Percentiles rank a stretch among this genome's conserved stretches.
Conservation (phyloP, 2,113 vertebrate species). For the Paracanthobrama guichenoti region DNA sequence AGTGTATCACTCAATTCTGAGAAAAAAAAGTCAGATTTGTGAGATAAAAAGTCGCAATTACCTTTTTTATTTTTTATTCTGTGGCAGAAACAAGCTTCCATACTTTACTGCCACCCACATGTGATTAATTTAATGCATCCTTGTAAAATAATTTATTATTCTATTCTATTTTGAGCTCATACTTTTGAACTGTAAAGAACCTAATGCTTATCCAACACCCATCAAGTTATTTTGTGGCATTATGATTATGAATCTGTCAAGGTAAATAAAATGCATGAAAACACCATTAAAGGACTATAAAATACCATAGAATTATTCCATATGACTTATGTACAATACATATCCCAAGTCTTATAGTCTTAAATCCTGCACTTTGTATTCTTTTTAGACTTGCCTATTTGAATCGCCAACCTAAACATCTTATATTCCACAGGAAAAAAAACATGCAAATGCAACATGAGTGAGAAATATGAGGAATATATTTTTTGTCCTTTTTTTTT, state of each 20-base stretch:
- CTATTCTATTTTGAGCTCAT: not conserved
- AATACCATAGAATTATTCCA: not conserved
- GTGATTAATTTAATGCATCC: not conserved
- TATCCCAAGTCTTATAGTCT: not conserved
- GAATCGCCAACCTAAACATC: not conserved
- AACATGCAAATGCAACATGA: not conserved
- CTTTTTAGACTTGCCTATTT: too few species aligned
- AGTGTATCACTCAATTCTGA: too few species aligned
- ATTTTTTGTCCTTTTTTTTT: too few species aligned
- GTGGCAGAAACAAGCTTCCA: too few species aligned
- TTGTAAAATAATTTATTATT: not conserved
- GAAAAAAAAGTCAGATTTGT: too few species aligned
- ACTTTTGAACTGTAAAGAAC: not conserved
- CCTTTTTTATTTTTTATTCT: too few species aligned
- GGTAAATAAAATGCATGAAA: too few species aligned
- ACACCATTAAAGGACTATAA: not conserved
- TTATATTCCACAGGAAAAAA: not conserved
- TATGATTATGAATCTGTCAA: not conserved
- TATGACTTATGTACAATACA: not conserved
- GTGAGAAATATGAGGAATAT: not conserved
- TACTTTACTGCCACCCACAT: too few species aligned
- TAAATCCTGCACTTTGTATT: not conserved
- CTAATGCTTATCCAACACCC: not conserved
- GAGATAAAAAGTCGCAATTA: too few species aligned
- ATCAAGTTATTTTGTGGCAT: not conserved